Conservation (phyloP, 1,140 invertebrate genomes). For the Anastrepha ludens region DNA sequence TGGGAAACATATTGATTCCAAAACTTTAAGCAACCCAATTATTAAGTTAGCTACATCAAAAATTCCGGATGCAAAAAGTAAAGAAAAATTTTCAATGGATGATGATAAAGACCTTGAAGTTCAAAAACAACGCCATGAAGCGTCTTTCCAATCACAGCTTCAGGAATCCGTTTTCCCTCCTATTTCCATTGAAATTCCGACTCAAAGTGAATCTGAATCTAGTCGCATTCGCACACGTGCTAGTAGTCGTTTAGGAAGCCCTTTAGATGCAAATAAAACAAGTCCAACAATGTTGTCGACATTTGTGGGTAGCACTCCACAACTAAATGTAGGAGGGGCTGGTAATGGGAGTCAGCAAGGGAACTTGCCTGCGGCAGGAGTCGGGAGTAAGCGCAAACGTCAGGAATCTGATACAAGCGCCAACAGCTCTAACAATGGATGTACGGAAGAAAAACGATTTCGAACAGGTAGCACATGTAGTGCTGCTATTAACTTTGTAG, state of each 20-base stretch:
- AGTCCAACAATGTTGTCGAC: conserved; percentile 74
- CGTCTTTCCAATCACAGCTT: neutral
- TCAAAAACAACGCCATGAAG: neutral
- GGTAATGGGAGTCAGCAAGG: conserved; percentile 61
- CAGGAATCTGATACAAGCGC: conserved; percentile 77
- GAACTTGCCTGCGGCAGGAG: conserved; percentile 45
- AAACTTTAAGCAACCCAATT: neutral
- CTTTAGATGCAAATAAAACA: conserved; percentile 78
- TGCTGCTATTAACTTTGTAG: neutral
- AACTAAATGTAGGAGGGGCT: conserved; percentile 56
- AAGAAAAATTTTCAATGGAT: neutral
- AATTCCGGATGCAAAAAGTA: neutral
- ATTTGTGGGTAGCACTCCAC: conserved; percentile 19
- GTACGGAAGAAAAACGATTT: neutral
- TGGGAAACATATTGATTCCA: neutral
- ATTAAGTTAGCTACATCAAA: neutral
- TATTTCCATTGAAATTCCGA: conserved; percentile 72
- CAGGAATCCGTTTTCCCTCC: conserved; percentile 59
- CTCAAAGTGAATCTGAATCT: conserved; percentile 63
- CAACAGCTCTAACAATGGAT: conserved; percentile 56
- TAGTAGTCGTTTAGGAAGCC: conserved; percentile 82
- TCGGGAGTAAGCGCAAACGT: conserved; percentile 80
- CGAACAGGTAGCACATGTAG: conserved; percentile 41
- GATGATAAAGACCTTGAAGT: neutral
- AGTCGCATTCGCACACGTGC: conserved; percentile 80